Base-by-base conservation (phyloP, 2,888 invertebrate species). In the Diplolepis rosae region DNA sequence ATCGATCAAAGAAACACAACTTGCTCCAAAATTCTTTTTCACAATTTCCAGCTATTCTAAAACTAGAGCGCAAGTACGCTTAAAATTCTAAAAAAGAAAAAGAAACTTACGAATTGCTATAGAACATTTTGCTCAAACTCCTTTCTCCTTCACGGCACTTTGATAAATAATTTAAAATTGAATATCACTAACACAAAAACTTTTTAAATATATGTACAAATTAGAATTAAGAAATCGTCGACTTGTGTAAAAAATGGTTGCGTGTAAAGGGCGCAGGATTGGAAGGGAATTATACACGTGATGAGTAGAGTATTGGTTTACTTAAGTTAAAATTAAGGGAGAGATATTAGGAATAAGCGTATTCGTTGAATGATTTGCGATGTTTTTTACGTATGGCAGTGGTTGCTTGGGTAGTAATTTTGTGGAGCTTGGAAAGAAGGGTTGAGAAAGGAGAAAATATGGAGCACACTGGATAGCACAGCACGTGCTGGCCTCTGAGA, bases 401-500 rank as follows among this genome's bases (percentile, higher is more conserved):
- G n/a, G 3, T 52, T 15, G 6, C 11, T 3, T 50, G 13, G 13
- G n/a, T 66, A 30, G 11, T 61, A 71, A 61, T 65, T 71, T 48
- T 66, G 42, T 18, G 54, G 56, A 68, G 52, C 48, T 66, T 50
- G 28, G 61, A 76, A 73, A 70, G 66, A 72, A 72, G 70, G 73
- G 71, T 22, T 54, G 30, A 28, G 22, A 54, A 42, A 42, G 61
- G 51, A 51, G 48, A 61, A 68, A 75, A 73, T 67, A 73, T 65
- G 70, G 68, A 67, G 65, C 71, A 66, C 71, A 79, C 82, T 79
- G 83, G 82, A 78, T 81, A 83, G 84, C 82, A 77, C 85, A 85
- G 85, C 85, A 85, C 86, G 84, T 85, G 85, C 85, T 84, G 83
- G 84, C 84, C 81, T 84, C 84, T 85, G 83, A 80, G 81, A 79